These are phyloP conservation scores for Monopterus albus DNA, from an alignment of 2,113 vertebrate genomes.

Conservation along the genomic window DNA sequence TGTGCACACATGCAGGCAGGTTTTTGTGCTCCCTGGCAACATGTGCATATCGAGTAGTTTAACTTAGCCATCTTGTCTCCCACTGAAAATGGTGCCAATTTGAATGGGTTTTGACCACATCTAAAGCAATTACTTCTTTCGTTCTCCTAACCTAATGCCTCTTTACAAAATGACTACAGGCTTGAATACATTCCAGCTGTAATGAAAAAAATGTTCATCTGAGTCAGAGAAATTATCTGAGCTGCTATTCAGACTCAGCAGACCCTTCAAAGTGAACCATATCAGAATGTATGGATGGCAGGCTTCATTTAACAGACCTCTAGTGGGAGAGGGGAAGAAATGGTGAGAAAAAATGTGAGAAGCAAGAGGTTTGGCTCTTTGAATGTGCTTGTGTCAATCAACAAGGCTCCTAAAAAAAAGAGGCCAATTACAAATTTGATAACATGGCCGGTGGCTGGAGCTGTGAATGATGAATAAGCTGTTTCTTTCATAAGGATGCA, in stretches of 20 bases:
- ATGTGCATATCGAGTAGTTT: constrained; percentile 37
- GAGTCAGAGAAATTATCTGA: constrained; percentile 36
- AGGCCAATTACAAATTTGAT: constrained; percentile 71
- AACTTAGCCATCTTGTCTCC: constrained; percentile 31
- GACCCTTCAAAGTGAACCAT: constrained; percentile 83
- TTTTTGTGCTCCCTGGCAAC: constrained; percentile 14
- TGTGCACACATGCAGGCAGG: constrained; percentile 1
- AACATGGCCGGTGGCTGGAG: constrained; percentile 25
- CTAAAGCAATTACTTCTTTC: constrained; percentile 43
- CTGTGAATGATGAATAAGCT: constrained; percentile 60
- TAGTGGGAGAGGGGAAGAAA: constrained; percentile 21
- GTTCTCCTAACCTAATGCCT: constrained; percentile 34
- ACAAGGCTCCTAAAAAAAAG: constrained; percentile 46
- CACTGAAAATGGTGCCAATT: constrained; percentile 13
- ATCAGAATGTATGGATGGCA: constrained; percentile 80
- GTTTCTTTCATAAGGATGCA: constrained; percentile 32
- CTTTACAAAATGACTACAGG: constrained; percentile 54
- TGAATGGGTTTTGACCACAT: constrained; percentile 52
- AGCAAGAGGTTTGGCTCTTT: constrained; percentile 36
- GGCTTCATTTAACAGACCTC: constrained; percentile 70
- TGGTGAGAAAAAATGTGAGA: not conserved
- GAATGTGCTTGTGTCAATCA: constrained; percentile 64
- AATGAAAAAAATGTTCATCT: constrained; percentile 54
- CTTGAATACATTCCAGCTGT: constrained; percentile 50
- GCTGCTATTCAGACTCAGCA: constrained; percentile 61